These are phyloP conservation scores for Anableps anableps DNA, from an alignment of 2,797 vertebrate genomes.

Conservation along the genomic window DNA sequence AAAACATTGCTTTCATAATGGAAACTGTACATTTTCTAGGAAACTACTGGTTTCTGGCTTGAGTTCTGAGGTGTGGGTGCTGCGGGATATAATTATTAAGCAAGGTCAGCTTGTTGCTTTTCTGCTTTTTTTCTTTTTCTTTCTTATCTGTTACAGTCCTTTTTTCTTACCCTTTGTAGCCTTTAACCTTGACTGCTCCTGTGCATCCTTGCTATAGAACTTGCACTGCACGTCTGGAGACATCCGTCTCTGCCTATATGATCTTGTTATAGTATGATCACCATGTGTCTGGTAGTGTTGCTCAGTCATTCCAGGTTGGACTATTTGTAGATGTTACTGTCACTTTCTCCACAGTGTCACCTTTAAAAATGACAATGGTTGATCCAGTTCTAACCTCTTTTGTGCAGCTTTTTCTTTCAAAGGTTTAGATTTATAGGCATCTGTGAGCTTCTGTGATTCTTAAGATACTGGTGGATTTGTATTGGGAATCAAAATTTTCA, in stretches of 20 bases:
- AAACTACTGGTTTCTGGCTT: neutral
- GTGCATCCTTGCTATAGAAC: neutral
- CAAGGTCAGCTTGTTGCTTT: neutral
- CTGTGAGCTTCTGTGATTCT: too few relatives aligned
- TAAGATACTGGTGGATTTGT: neutral
- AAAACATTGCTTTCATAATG: neutral
- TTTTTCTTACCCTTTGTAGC: neutral
- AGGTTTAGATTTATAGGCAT: too few relatives aligned
- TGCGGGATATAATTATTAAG: neutral
- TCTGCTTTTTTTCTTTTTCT: neutral
- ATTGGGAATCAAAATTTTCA: too few relatives aligned
- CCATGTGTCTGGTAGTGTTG: neutral
- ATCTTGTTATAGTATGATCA: neutral
- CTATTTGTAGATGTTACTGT: slow-evolving; percentile 1
- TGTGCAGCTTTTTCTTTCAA: neutral
- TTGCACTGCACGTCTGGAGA: slow-evolving; percentile 1
- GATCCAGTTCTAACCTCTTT: neutral
- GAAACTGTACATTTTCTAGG: neutral
- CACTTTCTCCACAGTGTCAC: neutral
- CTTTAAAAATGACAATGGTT: too few relatives aligned
- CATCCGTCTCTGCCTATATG: neutral
- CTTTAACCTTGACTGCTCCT: neutral
- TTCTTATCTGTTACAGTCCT: neutral
- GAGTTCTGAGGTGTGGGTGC: neutral
- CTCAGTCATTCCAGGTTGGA: neutral